Evolutionary conservation across 2,113 vertebrate genomes (phyloP).

Genomic region (Mirounga angustirostris): DNA sequence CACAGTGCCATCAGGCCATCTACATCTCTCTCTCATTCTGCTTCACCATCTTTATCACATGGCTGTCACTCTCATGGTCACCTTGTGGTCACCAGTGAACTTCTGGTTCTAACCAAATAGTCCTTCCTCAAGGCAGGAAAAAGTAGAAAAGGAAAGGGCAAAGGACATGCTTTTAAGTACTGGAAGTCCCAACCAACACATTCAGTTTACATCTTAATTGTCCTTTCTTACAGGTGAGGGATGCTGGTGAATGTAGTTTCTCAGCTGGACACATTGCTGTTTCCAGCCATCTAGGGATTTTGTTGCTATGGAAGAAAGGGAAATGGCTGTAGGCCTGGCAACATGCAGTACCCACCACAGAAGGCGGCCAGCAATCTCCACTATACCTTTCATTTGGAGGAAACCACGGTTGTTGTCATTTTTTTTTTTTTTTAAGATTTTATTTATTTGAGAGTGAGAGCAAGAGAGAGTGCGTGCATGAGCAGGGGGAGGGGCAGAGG

Average conservation of each 20-base stretch:
- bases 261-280: not conserved
- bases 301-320: not conserved
- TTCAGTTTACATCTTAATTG: not conserved
- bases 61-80: not conserved
- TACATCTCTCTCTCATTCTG: not conserved
- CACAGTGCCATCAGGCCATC: not conserved
- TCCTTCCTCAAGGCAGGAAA: not conserved
- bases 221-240: not conserved
- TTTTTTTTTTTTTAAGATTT: not conserved
- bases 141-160: not conserved
- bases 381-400: not conserved
- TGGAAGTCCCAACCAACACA: not conserved
- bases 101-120: not conserved
- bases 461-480: too few relatives aligned
- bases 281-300: not conserved
- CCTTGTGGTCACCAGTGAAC: not conserved
- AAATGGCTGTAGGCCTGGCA: not conserved
- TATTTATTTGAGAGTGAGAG: not conserved
- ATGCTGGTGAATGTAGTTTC: not conserved
- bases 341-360: not conserved
- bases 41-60: not conserved
- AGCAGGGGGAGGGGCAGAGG: too few relatives aligned
- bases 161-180: not conserved
- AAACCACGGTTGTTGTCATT: not conserved
- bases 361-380: not conserved